Conservation (phyloP, 2,113 vertebrate species). For the Balaenoptera acutorostrata region DNA sequence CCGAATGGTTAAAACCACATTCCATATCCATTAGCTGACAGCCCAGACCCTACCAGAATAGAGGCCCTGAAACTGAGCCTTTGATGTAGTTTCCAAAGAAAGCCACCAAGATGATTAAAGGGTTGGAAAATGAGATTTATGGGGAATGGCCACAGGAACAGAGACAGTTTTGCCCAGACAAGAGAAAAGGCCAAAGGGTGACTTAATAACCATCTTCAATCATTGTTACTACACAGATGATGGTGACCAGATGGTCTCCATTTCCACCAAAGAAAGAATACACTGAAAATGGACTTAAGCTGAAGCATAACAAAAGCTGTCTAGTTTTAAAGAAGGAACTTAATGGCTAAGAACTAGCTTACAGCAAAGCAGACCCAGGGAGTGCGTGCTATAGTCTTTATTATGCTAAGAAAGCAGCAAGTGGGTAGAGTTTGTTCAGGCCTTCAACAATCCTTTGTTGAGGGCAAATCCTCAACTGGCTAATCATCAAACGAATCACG, state of each 20-base stretch:
- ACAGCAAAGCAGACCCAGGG: background rate
- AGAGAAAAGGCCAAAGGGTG: conserved; percentile 60
- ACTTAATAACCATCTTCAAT: conserved; percentile 66
- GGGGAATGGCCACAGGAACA: conserved; percentile 56
- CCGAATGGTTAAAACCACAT: conserved; percentile 66
- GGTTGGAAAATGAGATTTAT: conserved; percentile 69
- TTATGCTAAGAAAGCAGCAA: conserved; percentile 14
- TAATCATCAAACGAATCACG: conserved; percentile 10
- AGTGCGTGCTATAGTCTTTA: background rate
- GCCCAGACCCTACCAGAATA: conserved; percentile 72
- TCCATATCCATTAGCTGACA: conserved; percentile 73
- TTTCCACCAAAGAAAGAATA: conserved; percentile 53
- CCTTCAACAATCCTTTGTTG: background rate
- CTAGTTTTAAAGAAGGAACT: conserved; percentile 53
- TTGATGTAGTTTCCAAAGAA: conserved; percentile 70
- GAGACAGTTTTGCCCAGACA: conserved; percentile 67
- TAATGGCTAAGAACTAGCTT: background rate
- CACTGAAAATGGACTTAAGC: conserved; percentile 14
- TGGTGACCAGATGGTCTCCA: conserved; percentile 65
- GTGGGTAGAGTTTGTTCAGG: background rate
- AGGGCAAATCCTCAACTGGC: conserved; percentile 33
- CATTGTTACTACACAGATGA: conserved; percentile 64
- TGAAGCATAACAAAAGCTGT: conserved; percentile 34
- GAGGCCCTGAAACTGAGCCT: conserved; percentile 66
- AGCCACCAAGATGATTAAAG: conserved; percentile 75